Base-by-base conservation (phyloP, 2,888 invertebrate genomes). In the Druceiella hillmani region DNA sequence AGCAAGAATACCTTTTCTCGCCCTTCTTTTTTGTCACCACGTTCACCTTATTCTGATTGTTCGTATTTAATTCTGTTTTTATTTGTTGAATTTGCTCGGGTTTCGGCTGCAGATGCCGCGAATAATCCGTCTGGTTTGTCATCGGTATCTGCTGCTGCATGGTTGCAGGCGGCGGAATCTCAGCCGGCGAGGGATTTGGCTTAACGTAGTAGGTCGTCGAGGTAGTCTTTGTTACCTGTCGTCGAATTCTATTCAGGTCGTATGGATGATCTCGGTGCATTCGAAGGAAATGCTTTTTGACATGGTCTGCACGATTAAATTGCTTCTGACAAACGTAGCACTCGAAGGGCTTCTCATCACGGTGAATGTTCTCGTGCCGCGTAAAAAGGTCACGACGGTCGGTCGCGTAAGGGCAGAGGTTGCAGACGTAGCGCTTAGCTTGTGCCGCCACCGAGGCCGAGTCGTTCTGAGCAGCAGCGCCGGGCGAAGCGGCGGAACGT, bases 241-340 rank as follows among this genome's bases (percentile, higher is more conserved):
- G 75, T 39, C 87, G 72, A 54, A 89, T 89, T 56, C 85, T 79
- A 53, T 87, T 84, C 40, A 89, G 70, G 55, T 92, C 91, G 59
- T 92, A 93, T 2, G 83, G 82, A 58, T 89, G 83, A 52, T 91
- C 92, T 27, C 91, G 78, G 57, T 93, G 92, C 88, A 93, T 92
- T 49, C 92, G 75, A 48, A 90, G 69, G 55, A 92, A 92, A 62
- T 93, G 92, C 56, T 93, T 93, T 64, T 93, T 93, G 29, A 93
- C 92, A 59, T 93, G 92, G 63, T 93, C 92, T 24, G 92, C 92
- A 34, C 92, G 77, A 63, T 92, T 93, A 68, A 93, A 93, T 61
- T 91, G 89, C 63, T 92, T 91, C 58, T 85, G 81, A 58, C 92
- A 92, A 17, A 91, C 83, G 60, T 92, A 92, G 62, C 92, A 93